These are phyloP conservation scores for Brachionus paranguensis DNA, from an alignment of 1,140 invertebrate genomes.

Conservation along the genomic window DNA sequence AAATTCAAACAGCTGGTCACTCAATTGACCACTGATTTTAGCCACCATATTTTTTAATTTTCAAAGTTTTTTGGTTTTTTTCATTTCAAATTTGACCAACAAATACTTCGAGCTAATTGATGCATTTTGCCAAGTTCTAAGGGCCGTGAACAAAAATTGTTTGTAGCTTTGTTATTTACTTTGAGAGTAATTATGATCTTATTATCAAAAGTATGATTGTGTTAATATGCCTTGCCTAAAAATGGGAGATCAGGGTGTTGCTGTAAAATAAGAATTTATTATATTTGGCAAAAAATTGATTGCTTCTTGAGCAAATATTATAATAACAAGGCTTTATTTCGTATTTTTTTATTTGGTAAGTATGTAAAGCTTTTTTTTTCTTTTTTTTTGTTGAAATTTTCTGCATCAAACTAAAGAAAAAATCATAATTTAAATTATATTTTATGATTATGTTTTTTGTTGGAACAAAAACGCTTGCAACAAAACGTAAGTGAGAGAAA, in stretches of 20 bases:
- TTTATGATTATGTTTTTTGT: not conserved
- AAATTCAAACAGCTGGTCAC: too few relatives aligned
- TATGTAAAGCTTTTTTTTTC: not conserved
- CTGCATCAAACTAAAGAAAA: not conserved
- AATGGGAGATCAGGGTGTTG: not conserved
- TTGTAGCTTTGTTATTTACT: not conserved
- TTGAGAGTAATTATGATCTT: not conserved
- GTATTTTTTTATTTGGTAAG: not conserved
- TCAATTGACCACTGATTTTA: too few relatives aligned
- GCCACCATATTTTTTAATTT: too few relatives aligned
- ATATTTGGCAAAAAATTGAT: not conserved
- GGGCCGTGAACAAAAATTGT: not conserved
- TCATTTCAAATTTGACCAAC: not conserved
- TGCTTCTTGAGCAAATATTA: not conserved
- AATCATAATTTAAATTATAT: not conserved
- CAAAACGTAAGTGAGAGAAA: not conserved
- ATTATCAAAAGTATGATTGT: not conserved
- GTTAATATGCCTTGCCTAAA: not conserved
- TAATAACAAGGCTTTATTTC: not conserved
- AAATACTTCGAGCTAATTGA: not conserved
- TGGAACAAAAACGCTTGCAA: not conserved
- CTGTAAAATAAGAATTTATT: not conserved
- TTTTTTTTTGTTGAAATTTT: not conserved
- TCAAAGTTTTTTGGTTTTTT: too few relatives aligned
- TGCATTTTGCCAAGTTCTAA: not conserved